Conservation (phyloP, 2,797 vertebrate genomes). For the Rhinella marina region DNA sequence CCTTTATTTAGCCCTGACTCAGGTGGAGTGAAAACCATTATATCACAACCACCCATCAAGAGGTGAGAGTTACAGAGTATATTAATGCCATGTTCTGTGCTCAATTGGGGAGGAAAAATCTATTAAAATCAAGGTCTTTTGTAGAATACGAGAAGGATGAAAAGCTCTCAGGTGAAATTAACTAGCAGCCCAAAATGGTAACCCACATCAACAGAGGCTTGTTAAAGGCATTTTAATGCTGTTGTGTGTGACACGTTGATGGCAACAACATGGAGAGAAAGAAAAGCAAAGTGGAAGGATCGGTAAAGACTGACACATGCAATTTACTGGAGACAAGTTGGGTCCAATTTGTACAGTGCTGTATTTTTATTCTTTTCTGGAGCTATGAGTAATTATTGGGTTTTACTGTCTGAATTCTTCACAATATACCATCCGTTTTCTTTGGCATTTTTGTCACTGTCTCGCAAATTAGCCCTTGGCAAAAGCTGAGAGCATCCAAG, state of each 20-base stretch:
- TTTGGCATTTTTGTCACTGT: neutral
- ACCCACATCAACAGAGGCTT: constrained; percentile 19
- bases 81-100: constrained; percentile 31
- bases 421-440: neutral
- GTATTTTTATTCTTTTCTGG: constrained; percentile 24
- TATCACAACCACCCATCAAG: constrained; percentile 42
- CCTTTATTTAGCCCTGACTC: constrained; percentile 38
- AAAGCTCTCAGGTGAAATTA: constrained; percentile 42
- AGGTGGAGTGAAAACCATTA: constrained; percentile 35
- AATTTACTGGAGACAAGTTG: constrained; percentile 44
- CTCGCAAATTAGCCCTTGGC: neutral
- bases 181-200: constrained; percentile 42
- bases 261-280: neutral
- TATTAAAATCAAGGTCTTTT: constrained; percentile 53
- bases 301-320: constrained; percentile 27
- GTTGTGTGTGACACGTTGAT: constrained; percentile 47
- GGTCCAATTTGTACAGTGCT: constrained; percentile 26
- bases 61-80: constrained; percentile 30
- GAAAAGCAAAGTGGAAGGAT: neutral
- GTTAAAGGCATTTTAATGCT: constrained; percentile 49
- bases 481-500: neutral
- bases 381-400: constrained; percentile 24
- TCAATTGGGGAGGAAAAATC: constrained; percentile 42
- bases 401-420: constrained; percentile 15
- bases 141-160: constrained; percentile 8